These are phyloP conservation scores for Troides aeacus DNA, from an alignment of 2,888 invertebrate genomes.

Conservation along the genomic window DNA sequence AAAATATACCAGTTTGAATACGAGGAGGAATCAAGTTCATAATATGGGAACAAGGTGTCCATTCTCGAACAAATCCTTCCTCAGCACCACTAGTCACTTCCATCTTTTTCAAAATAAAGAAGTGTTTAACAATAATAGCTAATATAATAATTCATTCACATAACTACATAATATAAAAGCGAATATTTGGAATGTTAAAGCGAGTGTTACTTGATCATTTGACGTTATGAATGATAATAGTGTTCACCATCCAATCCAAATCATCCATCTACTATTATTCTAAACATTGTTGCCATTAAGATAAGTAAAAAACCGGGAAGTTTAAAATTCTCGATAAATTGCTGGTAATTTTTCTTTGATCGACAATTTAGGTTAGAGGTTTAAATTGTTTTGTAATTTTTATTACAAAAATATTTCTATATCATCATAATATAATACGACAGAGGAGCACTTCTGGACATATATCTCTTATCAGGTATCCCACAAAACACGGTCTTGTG, in stretches of 20 bases:
- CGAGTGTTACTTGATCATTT: constrained; percentile 11
- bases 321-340: too few relatives aligned
- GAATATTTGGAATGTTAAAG: background rate
- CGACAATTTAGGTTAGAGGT: too few relatives aligned
- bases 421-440: too few relatives aligned
- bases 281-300: too few relatives aligned
- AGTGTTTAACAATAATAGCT: constrained; percentile 20
- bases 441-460: too few relatives aligned
- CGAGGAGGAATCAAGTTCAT: constrained; percentile 87
- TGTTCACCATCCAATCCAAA: background rate
- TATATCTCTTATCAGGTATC: too few relatives aligned
- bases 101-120: constrained; percentile 45
- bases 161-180: background rate
- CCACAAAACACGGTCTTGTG: too few relatives aligned
- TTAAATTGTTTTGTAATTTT: too few relatives aligned
- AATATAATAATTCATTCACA: background rate
- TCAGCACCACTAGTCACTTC: constrained; percentile 70
- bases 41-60: constrained; percentile 88
- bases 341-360: too few relatives aligned
- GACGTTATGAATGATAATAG: constrained; percentile 16
- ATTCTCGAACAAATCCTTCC: constrained; percentile 84
- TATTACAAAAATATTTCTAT: too few relatives aligned
- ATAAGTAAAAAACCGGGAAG: too few relatives aligned
- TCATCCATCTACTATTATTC: background rate
- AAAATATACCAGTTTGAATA: constrained; percentile 87